Conservation (phyloP, 2,797 vertebrate genomes). For the Hafferia zeledoni region DNA sequence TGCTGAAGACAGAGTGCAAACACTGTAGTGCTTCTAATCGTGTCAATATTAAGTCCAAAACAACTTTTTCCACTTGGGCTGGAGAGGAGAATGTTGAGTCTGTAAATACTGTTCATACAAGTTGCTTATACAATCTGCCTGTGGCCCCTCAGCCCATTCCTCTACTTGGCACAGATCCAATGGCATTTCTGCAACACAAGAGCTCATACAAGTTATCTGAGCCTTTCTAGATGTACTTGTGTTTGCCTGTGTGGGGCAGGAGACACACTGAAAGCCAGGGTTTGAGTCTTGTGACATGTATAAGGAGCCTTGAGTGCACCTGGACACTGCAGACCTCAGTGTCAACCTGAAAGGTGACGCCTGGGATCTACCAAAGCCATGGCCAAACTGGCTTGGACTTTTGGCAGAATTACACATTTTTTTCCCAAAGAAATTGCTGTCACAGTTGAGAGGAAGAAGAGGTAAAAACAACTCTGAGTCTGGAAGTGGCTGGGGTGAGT, state of each 20-base stretch:
- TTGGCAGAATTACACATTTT: background rate
- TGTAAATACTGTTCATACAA: fast-evolving
- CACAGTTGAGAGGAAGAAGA: background rate
- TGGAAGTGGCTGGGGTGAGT: background rate
- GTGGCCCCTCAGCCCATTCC: background rate
- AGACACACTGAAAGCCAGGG: background rate
- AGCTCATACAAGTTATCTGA: background rate
- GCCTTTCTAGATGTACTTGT: background rate
- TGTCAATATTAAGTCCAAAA: background rate
- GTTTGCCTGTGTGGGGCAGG: background rate
- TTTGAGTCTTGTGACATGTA: background rate
- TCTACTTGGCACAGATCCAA: background rate
- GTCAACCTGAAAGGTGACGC: background rate
- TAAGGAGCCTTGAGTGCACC: background rate
- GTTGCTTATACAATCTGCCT: fast-evolving
- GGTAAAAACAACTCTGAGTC: background rate
- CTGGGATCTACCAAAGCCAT: background rate
- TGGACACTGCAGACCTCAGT: background rate
- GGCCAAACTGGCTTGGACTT: background rate
- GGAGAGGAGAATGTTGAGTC: background rate
- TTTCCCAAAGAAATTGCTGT: background rate
- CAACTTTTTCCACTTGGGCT: background rate
- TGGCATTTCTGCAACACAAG: background rate
- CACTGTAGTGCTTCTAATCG: background rate
- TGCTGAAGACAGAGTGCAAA: background rate